Conservation (phyloP, 2,888 invertebrate species). For the Morpho deidamia region DNA sequence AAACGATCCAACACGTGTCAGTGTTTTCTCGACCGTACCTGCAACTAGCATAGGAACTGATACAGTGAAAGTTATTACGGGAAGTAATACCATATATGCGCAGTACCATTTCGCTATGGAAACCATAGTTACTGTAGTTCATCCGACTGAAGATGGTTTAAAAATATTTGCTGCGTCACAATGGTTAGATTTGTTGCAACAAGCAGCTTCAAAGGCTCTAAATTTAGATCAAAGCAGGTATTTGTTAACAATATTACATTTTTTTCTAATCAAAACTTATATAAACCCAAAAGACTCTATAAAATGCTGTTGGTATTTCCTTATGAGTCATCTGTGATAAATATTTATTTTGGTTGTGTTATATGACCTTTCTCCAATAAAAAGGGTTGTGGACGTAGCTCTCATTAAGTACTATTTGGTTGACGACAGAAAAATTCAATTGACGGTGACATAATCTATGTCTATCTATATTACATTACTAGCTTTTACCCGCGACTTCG, state of each 20-base stretch:
- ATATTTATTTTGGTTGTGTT: no score
- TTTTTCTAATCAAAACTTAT: no score
- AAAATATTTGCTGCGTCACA: slow-evolving; percentile 80
- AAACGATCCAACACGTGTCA: slow-evolving; percentile 31
- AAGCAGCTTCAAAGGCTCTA: slow-evolving; percentile 7
- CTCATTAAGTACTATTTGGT: no score
- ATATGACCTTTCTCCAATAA: no score
- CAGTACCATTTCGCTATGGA: slow-evolving; percentile 88
- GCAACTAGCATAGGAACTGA: slow-evolving; percentile 48
- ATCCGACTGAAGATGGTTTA: slow-evolving; percentile 84
- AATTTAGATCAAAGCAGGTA: slow-evolving; percentile 21
- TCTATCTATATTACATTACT: no score
- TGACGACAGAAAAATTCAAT: no score
- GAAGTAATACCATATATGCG: slow-evolving; percentile 69
- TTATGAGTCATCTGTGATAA: no score
- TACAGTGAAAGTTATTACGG: slow-evolving; percentile 57
- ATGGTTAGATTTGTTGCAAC: slow-evolving; percentile 64
- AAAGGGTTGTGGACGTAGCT: no score
- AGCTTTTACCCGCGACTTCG: no score
- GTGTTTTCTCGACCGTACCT: slow-evolving; percentile 21
- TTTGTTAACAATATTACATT: background rate
- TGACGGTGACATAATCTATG: no score
- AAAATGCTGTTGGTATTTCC: no score
- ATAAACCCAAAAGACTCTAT: no score
- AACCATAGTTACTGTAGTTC: slow-evolving; percentile 78